Base-by-base conservation (phyloP, 2,113 vertebrate species). In the Nettapus auritus region DNA sequence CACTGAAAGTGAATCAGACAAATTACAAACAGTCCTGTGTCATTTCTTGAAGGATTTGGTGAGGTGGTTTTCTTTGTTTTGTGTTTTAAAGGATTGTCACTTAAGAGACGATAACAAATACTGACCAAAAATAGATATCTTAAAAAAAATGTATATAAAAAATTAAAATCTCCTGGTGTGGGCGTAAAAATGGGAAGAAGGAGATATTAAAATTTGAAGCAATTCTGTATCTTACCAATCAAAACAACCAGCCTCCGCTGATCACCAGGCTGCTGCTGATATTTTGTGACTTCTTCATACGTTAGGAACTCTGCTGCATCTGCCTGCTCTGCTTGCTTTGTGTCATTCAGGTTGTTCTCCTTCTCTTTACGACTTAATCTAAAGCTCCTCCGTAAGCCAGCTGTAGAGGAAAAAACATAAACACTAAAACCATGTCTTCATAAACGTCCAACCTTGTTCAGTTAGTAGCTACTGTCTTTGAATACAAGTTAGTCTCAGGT, bases 301-400 rank as follows among this genome's bases (percentile, higher is more conserved):
- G 99, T 99, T 7, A 98, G 97, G 89, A 99, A 97, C 66, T 99
- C 98, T 0, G 82, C 73, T 40, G 64, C 7, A 4, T 98, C 98
- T 1, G 78, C 80, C n/a, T 93, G 92, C 3, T 98, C 94, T 2
- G 94, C 91, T 6, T 86, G 90, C 36, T 96, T 98, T 26, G 98
- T 95, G 10, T 99, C 99, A 59, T 79, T 98, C 1, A 64, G 84
- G 4, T 89, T 97, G 46, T 84, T 96, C 11, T 97, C 98, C 6
- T 98, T 98, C 82, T 99, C 98, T 40, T 98, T 99, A 29, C 99
- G 98, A 73, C 97, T 99, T 7, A 98, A 78, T 16, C 98, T 97
- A 59, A 99, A 99, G 96, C 98, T 99, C 94, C 99, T 98, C 42
- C 99, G 98, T 44, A 99, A 98, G 15, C 99, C 99, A 89, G 99